Percentiles rank a stretch among this genome's conserved stretches.
These are phyloP conservation scores for Cisticola juncidis DNA, from an alignment of 2,113 vertebrate species.

Conservation along the genomic window DNA sequence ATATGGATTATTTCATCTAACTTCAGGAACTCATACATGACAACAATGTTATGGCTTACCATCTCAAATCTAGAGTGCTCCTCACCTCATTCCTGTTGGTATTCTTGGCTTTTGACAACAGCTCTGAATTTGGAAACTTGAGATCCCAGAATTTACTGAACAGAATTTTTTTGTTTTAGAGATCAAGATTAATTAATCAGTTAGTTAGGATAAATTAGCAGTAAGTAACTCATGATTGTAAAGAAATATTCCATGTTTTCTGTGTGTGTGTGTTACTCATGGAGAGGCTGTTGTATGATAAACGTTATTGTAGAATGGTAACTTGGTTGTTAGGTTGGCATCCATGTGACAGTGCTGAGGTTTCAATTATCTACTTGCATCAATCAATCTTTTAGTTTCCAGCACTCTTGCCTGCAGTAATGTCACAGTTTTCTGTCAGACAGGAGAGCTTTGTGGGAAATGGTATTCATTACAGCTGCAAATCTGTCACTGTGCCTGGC, in stretches of 20 bases:
- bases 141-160: not conserved
- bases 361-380: slow-evolving; percentile 81
- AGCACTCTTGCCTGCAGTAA: slow-evolving; percentile 78
- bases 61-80: not conserved
- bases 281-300: slow-evolving; percentile 61
- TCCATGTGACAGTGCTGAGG: slow-evolving; percentile 71
- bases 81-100: not conserved
- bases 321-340: slow-evolving; percentile 69
- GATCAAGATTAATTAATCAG: not conserved
- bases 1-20: not conserved
- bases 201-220: slow-evolving; percentile 11
- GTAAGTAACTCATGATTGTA: slow-evolving; percentile 8
- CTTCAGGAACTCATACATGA: not conserved
- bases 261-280: slow-evolving; percentile 15
- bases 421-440: slow-evolving; percentile 83
- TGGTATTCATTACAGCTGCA: slow-evolving; percentile 85
- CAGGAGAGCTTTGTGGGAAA: slow-evolving; percentile 80
- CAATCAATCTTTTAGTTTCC: slow-evolving; percentile 79
- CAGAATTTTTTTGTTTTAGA: not conserved
- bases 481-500: slow-evolving; percentile 80
- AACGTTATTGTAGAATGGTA: slow-evolving; percentile 66
- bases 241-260: slow-evolving; percentile 31
- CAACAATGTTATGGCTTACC: not conserved
- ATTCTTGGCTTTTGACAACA: not conserved
- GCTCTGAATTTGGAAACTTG: not conserved